These are phyloP conservation scores for Ascaphus truei DNA, from an alignment of 2,113 vertebrate genomes.

Conservation along the genomic window DNA sequence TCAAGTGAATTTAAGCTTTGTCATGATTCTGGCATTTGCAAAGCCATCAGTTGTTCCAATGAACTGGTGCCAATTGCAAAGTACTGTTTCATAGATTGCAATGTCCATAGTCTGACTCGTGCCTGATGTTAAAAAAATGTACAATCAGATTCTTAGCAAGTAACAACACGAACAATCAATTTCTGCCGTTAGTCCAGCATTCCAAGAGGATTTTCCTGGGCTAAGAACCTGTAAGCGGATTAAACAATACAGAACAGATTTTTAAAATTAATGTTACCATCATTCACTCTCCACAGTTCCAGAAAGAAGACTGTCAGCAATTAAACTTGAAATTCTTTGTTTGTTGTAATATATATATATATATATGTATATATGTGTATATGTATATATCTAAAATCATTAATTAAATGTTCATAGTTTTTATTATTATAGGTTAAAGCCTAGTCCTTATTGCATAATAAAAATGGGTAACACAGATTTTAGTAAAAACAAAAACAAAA, in stretches of 20 bases:
- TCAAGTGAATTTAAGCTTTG: background rate
- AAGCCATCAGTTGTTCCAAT: background rate
- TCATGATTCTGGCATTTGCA: background rate
- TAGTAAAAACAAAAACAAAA: too few species aligned
- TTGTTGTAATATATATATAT: too few species aligned
- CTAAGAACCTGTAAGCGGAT: conserved; percentile 55
- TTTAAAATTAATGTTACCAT: conserved; percentile 34
- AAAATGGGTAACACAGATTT: too few species aligned
- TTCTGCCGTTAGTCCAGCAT: conserved; percentile 46
- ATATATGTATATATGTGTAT: too few species aligned
- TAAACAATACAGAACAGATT: conserved; percentile 39
- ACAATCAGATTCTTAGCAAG: conserved; percentile 50
- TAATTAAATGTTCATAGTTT: too few species aligned
- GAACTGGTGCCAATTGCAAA: conserved; percentile 26
- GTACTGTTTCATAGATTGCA: conserved; percentile 38
- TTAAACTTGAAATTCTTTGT: too few species aligned
- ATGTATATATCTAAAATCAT: too few species aligned
- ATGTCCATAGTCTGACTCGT: conserved; percentile 33
- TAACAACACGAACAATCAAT: conserved; percentile 48
- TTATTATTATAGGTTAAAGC: too few species aligned
- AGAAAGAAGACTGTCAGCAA: too few species aligned
- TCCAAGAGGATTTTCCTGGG: conserved; percentile 48
- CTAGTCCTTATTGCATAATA: too few species aligned
- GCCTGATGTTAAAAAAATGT: conserved; percentile 38
- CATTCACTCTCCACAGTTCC: background rate